Evolutionary conservation across 1,140 invertebrate genomes (phyloP).

Genomic region (Leptonema lineaticorne): DNA sequence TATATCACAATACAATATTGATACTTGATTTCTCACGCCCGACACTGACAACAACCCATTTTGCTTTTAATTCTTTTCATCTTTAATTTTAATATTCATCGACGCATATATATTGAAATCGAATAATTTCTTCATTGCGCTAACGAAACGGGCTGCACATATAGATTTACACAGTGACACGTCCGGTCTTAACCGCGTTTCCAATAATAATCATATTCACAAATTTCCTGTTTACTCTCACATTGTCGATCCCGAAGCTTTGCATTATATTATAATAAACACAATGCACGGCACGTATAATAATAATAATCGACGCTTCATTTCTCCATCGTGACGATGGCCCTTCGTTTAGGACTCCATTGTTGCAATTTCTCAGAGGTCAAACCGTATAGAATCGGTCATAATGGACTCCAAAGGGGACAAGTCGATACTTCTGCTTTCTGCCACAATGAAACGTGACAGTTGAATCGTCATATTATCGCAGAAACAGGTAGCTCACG

Average conservation of each 20-base stretch:
- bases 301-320: background rate
- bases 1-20: slow-evolving; percentile 1
- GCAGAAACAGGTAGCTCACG: slow-evolving; percentile 35
- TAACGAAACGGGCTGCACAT: too few relatives aligned
- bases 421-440: slow-evolving; percentile 39
- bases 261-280: too few relatives aligned
- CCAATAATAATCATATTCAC: slow-evolving; percentile 5
- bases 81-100: slow-evolving; percentile 17
- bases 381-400: slow-evolving; percentile 24
- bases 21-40: background rate
- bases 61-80: too few relatives aligned
- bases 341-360: slow-evolving; percentile 38
- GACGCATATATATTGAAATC: too few relatives aligned
- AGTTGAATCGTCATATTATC: slow-evolving; percentile 31
- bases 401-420: slow-evolving; percentile 24
- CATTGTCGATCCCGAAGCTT: too few relatives aligned
- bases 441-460: slow-evolving; percentile 14
- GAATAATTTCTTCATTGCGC: too few relatives aligned
- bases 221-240: slow-evolving; percentile 18
- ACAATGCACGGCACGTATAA: background rate
- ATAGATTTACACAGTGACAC: background rate
- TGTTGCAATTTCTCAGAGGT: slow-evolving; percentile 38
- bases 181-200: too few relatives aligned
- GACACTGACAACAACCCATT: too few relatives aligned
- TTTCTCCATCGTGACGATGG: slow-evolving; percentile 2